phyloP scores from a whole-genome alignment of 2,797 vertebrate species.

The Sebastes cheni region DNA sequence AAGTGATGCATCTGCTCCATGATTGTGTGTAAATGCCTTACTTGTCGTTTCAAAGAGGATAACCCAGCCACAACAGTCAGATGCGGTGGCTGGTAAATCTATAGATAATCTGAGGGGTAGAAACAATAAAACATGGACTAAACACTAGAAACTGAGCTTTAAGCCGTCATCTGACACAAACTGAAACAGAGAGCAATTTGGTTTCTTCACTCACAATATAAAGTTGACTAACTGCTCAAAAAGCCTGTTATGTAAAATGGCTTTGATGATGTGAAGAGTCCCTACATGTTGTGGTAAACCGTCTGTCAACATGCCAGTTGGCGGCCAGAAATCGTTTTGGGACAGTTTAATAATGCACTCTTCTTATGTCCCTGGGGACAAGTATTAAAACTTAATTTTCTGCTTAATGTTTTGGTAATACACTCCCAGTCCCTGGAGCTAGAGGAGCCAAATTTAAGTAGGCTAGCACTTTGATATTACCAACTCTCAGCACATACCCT shows the following conservation, averaged over 20 bases:
- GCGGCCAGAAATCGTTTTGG: slow-evolving; percentile 12
- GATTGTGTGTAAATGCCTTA: slow-evolving; percentile 61
- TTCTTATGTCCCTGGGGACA: slow-evolving; percentile 17
- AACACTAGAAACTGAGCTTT: slow-evolving; percentile 24
- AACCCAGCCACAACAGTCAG: slow-evolving; percentile 32
- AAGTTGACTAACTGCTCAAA: slow-evolving; percentile 13
- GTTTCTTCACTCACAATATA: neutral
- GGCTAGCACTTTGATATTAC: slow-evolving; percentile 49
- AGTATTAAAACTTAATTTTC: slow-evolving; percentile 63
- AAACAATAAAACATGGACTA: slow-evolving; percentile 39
- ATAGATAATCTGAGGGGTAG: slow-evolving; percentile 47
- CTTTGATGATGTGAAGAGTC: slow-evolving; percentile 26
- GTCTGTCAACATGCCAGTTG: slow-evolving; percentile 23
- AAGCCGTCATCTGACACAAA: slow-evolving; percentile 35
- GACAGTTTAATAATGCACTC: slow-evolving; percentile 52
- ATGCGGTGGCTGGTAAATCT: slow-evolving; percentile 45
- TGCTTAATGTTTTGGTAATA: slow-evolving; percentile 64
- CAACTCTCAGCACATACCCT: slow-evolving; percentile 12
- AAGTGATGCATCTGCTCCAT: slow-evolving; percentile 68
- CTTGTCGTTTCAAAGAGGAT: slow-evolving; percentile 60
- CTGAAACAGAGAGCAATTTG: neutral
- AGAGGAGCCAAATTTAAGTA: slow-evolving; percentile 34
- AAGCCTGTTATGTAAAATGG: slow-evolving; percentile 60
- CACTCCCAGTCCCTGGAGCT: slow-evolving; percentile 52
- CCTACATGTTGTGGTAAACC: slow-evolving; percentile 13